phyloP scores from a whole-genome alignment of 23 tunicate species.

The Halocynthia aurantium region DNA sequence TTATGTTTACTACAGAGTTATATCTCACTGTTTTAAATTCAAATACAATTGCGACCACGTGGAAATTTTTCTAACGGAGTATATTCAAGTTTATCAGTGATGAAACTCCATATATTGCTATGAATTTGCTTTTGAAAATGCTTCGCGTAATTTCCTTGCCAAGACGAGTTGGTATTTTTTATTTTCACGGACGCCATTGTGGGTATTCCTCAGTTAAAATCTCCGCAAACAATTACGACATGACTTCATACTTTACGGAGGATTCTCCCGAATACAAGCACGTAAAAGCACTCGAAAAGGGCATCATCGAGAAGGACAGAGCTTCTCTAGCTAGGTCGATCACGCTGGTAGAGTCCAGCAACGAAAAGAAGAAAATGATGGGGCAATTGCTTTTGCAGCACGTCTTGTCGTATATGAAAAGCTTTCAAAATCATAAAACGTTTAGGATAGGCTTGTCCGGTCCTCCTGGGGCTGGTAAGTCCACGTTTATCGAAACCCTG shows the following conservation, averaged over 20 bases:
- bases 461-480: constrained; percentile 99
- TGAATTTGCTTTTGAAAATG: no score
- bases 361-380: constrained; percentile 56
- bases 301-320: constrained; percentile 34
- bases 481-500: constrained; percentile 90
- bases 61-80: no score
- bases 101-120: no score
- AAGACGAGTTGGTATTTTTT: no score
- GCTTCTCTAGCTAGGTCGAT: constrained; percentile 80
- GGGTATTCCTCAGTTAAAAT: no score
- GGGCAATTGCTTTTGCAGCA: constrained; percentile 66
- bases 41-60: no score
- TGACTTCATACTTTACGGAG: constrained; percentile 17
- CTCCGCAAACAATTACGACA: constrained; percentile 4
- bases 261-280: constrained; percentile 31
- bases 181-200: no score
- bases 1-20: no score
- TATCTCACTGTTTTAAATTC: no score
- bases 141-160: no score
- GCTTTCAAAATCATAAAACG: constrained; percentile 5
- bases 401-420: constrained; percentile 17
- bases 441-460: constrained; percentile 93
- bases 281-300: constrained; percentile 28
- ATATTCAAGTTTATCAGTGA: no score
- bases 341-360: constrained; percentile 83